These are phyloP conservation scores for Stigmatopora nigra DNA, from an alignment of 2,113 vertebrate species.

Conservation along the genomic window DNA sequence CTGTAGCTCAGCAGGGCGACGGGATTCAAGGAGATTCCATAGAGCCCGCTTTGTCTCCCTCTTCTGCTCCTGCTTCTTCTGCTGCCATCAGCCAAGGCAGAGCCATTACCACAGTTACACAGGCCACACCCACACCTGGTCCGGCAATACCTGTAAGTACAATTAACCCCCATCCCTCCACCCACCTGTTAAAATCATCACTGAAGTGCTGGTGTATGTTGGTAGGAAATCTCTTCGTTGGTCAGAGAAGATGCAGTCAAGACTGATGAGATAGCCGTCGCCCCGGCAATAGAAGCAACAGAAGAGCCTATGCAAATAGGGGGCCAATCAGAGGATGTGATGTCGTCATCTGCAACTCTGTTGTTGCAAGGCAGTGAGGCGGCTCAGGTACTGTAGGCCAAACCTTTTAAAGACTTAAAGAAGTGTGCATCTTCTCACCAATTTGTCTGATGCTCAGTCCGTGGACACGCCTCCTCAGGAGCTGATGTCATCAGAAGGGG, in stretches of 20 bases:
- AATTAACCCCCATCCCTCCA: background rate
- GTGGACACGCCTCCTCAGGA: constrained; percentile 31
- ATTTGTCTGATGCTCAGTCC: constrained; percentile 21
- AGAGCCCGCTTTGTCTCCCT: constrained; percentile 46
- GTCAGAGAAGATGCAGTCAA: constrained; percentile 63
- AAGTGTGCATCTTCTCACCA: background rate
- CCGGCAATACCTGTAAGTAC: constrained; percentile 80
- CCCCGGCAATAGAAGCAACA: constrained; percentile 45
- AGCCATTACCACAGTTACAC: constrained; percentile 82
- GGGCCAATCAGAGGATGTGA: constrained; percentile 41
- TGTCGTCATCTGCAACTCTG: constrained; percentile 34
- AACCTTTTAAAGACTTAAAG: background rate
- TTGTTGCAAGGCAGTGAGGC: constrained; percentile 67
- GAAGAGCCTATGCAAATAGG: constrained; percentile 72
- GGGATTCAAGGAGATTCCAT: constrained; percentile 53
- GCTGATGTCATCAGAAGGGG: constrained; percentile 41
- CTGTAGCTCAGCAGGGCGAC: constrained; percentile 64
- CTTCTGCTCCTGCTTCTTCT: constrained; percentile 31
- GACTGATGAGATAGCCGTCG: background rate
- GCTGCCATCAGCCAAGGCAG: constrained; percentile 63
- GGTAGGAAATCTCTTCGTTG: constrained; percentile 52
- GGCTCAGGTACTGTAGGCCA: constrained; percentile 23
- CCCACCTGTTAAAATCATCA: background rate
- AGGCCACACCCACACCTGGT: constrained; percentile 78
- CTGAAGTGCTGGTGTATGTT: background rate